A percentile compares a stretch with the other conserved stretches of the same genome.
Evolutionary conservation across 2,113 vertebrate genomes (phyloP).

Genomic region (Gopherus flavomarginatus): DNA sequence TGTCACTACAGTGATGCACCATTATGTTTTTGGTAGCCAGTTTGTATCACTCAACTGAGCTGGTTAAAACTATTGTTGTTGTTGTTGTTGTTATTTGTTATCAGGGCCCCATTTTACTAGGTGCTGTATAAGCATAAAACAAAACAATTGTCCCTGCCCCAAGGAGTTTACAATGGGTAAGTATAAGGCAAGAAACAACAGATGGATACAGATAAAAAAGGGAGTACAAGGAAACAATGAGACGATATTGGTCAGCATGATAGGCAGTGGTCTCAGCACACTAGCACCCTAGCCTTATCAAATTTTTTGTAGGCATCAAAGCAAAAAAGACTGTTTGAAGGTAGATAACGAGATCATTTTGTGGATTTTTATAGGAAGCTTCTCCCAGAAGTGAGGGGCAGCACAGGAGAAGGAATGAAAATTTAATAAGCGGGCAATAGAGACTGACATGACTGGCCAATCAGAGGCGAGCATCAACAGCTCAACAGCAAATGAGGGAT

Average conservation of each 20-base stretch:
- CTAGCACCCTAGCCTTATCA: not conserved
- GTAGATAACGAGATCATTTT: not conserved
- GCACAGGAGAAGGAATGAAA: not conserved
- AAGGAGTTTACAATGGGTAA: not conserved
- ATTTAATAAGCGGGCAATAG: not conserved
- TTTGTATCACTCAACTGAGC: not conserved
- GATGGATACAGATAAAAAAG: not conserved
- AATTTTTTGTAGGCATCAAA: not conserved
- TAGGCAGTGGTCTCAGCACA: not conserved
- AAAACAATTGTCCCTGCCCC: not conserved
- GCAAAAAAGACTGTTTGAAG: not conserved
- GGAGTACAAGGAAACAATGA: not conserved
- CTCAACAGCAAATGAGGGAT: not conserved
- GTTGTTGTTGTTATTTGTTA: not conserved
- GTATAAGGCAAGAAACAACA: not conserved
- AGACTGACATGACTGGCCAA: not conserved
- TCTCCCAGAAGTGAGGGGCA: not conserved
- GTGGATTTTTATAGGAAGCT: not conserved
- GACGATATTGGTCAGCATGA: not conserved
- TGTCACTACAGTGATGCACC: not conserved
- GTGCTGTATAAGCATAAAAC: not conserved
- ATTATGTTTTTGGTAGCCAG: fast-evolving
- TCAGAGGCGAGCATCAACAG: not conserved
- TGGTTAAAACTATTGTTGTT: not conserved
- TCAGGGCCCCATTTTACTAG: not conserved